A percentile compares a stretch with the other conserved stretches of the same genome.
These are phyloP conservation scores for Gobio occitaniae DNA, from an alignment of 2,797 vertebrate genomes.

Conservation along the genomic window DNA sequence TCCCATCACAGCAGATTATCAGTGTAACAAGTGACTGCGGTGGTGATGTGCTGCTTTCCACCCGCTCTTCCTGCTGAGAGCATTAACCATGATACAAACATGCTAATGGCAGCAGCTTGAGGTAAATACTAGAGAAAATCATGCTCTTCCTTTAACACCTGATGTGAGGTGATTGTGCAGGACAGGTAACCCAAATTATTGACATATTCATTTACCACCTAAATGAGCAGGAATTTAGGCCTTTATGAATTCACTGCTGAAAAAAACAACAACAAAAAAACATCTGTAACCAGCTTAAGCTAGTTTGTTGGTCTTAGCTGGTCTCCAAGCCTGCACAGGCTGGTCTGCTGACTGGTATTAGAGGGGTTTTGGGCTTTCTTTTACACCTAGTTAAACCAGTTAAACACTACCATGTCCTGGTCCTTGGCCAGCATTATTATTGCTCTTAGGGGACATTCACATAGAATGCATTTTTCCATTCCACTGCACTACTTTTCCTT, in stretches of 20 bases:
- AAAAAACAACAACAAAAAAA: too few species aligned
- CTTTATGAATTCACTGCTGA: neutral
- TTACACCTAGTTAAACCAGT: neutral
- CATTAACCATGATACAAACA: slow-evolving; percentile 30
- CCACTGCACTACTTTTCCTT: too few species aligned
- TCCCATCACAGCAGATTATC: slow-evolving; percentile 46
- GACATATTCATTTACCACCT: neutral
- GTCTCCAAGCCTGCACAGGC: neutral
- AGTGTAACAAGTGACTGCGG: slow-evolving; percentile 40
- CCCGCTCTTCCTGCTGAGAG: slow-evolving; percentile 15
- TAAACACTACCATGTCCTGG: neutral
- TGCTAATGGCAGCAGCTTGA: slow-evolving; percentile 26
- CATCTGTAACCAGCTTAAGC: neutral
- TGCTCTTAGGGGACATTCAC: too few species aligned
- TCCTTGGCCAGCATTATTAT: neutral
- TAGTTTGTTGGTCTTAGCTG: neutral
- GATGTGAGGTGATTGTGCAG: neutral
- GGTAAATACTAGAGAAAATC: neutral
- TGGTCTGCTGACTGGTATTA: neutral
- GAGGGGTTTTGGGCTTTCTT: neutral
- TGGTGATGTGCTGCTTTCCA: slow-evolving; percentile 17
- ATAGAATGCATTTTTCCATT: too few species aligned
- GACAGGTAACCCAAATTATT: neutral
- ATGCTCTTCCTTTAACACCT: neutral
- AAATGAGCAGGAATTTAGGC: neutral